These are phyloP conservation scores for Phaethornis superciliosus DNA, from an alignment of 2,113 vertebrate species.

Conservation along the genomic window DNA sequence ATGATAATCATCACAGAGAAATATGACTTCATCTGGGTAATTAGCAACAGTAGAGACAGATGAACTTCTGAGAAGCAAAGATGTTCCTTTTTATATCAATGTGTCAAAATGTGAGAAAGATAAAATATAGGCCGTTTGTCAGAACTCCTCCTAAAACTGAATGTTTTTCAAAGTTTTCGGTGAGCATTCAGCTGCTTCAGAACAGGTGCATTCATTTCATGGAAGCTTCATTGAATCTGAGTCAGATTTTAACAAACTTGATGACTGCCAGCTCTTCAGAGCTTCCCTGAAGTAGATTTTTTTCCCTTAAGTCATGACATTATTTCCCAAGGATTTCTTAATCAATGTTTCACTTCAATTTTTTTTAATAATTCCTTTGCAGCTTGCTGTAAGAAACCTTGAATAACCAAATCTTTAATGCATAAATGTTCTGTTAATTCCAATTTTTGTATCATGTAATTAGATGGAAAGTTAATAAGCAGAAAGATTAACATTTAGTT, in stretches of 20 bases:
- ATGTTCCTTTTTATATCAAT: slow-evolving; percentile 11
- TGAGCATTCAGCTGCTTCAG: not conserved
- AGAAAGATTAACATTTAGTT: slow-evolving; percentile 8
- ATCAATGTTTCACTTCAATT: not conserved
- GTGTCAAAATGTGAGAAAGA: not conserved
- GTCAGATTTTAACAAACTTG: slow-evolving; percentile 19
- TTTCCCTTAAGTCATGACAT: slow-evolving; percentile 1
- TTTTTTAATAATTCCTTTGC: slow-evolving; percentile 8
- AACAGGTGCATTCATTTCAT: slow-evolving; percentile 16
- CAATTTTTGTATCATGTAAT: not conserved
- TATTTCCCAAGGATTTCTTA: slow-evolving; percentile 42
- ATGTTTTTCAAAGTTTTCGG: slow-evolving; percentile 30
- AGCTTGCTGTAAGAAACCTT: not conserved
- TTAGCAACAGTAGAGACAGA: not conserved
- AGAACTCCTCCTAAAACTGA: not conserved
- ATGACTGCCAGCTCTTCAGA: slow-evolving; percentile 7
- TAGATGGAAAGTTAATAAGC: slow-evolving; percentile 37
- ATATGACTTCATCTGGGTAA: slow-evolving; percentile 4
- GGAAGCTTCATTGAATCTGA: slow-evolving; percentile 26
- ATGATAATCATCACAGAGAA: not conserved
- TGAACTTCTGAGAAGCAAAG: slow-evolving; percentile 28
- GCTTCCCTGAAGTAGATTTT: slow-evolving; percentile 18
- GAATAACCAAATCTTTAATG: slow-evolving; percentile 18
- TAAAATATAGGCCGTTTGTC: slow-evolving; percentile 27
- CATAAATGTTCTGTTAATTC: slow-evolving; percentile 14